These are phyloP conservation scores for Herminia tarsipennalis DNA, from an alignment of 2,888 invertebrate species.

Conservation along the genomic window DNA sequence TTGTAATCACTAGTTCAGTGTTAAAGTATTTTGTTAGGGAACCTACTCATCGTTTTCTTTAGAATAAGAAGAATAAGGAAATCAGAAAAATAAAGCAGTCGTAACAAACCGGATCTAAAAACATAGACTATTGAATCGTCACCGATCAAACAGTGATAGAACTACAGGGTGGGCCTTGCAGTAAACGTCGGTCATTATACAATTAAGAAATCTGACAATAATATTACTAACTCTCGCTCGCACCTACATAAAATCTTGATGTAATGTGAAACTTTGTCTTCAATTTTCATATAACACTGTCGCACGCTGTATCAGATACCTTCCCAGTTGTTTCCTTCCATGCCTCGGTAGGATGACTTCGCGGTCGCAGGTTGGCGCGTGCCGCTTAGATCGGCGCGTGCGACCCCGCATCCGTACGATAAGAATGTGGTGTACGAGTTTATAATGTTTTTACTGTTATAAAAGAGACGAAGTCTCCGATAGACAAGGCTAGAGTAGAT, in stretches of 20 bases:
- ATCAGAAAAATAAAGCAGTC: constrained; percentile 44
- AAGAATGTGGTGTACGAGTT: constrained; percentile 62
- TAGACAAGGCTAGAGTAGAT: constrained; percentile 84
- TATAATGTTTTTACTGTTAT: constrained; percentile 78
- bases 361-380: constrained; percentile 17
- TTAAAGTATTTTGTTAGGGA: constrained; percentile 23
- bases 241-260: constrained; percentile 43
- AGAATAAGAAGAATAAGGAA: constrained; percentile 14
- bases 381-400: constrained; percentile 20
- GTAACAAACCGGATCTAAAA: constrained; percentile 39
- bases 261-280: constrained; percentile 19
- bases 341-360: constrained; percentile 29
- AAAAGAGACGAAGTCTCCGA: constrained; percentile 78
- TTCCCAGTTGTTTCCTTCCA: constrained; percentile 35
- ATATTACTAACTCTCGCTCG: constrained; percentile 67
- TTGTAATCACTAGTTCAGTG: constrained; percentile 43
- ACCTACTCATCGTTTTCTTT: constrained; percentile 21
- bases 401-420: constrained; percentile 38
- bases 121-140: constrained; percentile 16
- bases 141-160: constrained; percentile 59
- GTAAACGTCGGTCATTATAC: constrained; percentile 68
- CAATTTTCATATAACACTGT: constrained; percentile 12
- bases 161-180: constrained; percentile 73
- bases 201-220: constrained; percentile 82
- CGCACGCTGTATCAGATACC: constrained; percentile 24